These are phyloP conservation scores for Epinotia demarniana DNA, from an alignment of 2,888 invertebrate species.

Conservation along the genomic window DNA sequence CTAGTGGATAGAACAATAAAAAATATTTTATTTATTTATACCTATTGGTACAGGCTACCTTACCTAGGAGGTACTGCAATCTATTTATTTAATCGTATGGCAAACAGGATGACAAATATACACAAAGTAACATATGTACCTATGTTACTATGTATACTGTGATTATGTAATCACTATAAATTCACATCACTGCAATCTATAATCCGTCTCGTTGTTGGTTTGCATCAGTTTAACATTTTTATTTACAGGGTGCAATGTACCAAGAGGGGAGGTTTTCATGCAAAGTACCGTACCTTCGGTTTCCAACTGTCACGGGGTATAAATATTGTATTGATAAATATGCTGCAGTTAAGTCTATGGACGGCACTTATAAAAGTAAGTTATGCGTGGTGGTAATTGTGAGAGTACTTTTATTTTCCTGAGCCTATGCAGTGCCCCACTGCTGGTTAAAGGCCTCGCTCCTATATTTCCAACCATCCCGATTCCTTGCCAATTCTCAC, in stretches of 20 bases:
- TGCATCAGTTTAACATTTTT: not conserved
- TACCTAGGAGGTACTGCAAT: not conserved
- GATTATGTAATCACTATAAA: too few relatives aligned
- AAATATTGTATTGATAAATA: conserved; percentile 76
- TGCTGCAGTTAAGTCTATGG: conserved; percentile 71
- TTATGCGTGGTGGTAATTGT: not conserved
- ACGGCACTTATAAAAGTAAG: conserved; percentile 76
- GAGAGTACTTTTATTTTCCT: too few relatives aligned
- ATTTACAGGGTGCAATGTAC: conserved; percentile 76
- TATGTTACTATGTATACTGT: too few relatives aligned
- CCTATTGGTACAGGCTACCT: not conserved
- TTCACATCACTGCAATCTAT: too few relatives aligned
- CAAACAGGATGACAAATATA: too few relatives aligned
- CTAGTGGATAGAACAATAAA: not conserved
- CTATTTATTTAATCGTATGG: too few relatives aligned
- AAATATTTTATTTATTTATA: too few relatives aligned
- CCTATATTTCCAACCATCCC: too few relatives aligned
- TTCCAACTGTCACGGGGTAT: conserved; percentile 71
- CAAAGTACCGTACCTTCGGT: conserved; percentile 73
- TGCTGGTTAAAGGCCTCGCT: too few relatives aligned
- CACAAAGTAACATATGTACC: too few relatives aligned
- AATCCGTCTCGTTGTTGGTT: not conserved
- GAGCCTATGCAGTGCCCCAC: too few relatives aligned
- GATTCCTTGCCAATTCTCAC: too few relatives aligned
- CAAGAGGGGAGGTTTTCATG: conserved; percentile 77